Conservation (phyloP, 2,113 vertebrate species). For the Zootoca vivipara region DNA sequence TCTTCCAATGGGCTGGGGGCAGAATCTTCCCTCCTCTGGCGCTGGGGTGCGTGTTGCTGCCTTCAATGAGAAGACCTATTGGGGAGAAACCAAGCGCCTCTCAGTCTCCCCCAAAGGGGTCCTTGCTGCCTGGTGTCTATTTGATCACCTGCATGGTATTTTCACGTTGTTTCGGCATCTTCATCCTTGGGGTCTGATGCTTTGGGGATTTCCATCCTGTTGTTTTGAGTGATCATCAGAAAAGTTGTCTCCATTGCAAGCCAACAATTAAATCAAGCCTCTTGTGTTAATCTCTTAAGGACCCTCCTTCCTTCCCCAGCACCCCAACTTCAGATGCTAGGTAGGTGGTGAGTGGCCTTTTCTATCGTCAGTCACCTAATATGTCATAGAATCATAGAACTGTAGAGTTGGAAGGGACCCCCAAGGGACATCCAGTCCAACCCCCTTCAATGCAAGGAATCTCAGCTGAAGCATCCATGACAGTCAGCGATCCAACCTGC, state of each 20-base stretch:
- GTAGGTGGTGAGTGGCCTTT: neutral
- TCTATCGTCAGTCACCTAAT: neutral
- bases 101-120: neutral
- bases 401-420: no score
- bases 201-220: neutral
- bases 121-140: neutral
- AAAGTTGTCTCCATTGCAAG: no score
- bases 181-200: neutral
- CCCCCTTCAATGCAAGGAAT: no score
- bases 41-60: neutral
- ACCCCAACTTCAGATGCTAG: neutral
- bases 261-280: neutral
- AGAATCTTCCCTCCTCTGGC: no score
- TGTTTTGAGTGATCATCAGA: neutral
- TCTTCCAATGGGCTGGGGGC: no score
- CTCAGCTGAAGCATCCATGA: no score
- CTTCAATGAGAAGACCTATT: neutral
- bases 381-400: no score
- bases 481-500: no score
- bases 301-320: neutral
- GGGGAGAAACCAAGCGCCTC: neutral
- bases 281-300: neutral
- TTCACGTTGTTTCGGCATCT: neutral
- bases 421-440: no score
- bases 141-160: neutral